These are phyloP conservation scores for Pseudorectes ferrugineus DNA, from an alignment of 2,113 vertebrate species.

Conservation along the genomic window DNA sequence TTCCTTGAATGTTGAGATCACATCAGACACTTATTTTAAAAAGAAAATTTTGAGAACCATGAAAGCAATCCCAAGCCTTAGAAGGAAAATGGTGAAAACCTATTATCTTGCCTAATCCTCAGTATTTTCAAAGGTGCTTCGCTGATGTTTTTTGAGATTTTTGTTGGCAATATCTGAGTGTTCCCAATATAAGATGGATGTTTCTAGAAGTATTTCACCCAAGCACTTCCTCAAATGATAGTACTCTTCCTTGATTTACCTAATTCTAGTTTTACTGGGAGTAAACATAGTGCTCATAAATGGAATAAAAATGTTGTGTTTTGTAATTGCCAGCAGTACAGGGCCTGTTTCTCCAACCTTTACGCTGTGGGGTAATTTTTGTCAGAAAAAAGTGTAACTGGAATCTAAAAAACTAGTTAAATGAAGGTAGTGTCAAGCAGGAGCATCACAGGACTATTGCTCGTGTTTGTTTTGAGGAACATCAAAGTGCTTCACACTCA, in stretches of 20 bases:
- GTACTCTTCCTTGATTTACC: not conserved
- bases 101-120: not conserved
- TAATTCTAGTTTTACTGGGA: not conserved
- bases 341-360: not conserved
- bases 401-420: not conserved
- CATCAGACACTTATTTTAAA: not conserved
- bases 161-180: not conserved
- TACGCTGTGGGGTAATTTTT: not conserved
- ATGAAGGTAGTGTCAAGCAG: not conserved
- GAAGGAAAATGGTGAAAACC: not conserved
- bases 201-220: not conserved
- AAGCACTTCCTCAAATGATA: not conserved
- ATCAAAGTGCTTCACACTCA: not conserved
- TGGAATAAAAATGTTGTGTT: not conserved
- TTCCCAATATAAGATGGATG: not conserved
- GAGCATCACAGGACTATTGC: accelerated
- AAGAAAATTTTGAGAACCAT: not conserved
- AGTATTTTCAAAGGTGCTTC: not conserved
- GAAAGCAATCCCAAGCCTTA: not conserved
- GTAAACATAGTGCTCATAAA: not conserved
- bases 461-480: not conserved
- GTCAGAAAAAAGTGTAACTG: not conserved
- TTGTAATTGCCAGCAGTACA: not conserved
- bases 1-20: not conserved
- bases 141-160: not conserved